phyloP scores from a whole-genome alignment of 2,888 invertebrate genomes.

The Pseudoips prasinana region DNA sequence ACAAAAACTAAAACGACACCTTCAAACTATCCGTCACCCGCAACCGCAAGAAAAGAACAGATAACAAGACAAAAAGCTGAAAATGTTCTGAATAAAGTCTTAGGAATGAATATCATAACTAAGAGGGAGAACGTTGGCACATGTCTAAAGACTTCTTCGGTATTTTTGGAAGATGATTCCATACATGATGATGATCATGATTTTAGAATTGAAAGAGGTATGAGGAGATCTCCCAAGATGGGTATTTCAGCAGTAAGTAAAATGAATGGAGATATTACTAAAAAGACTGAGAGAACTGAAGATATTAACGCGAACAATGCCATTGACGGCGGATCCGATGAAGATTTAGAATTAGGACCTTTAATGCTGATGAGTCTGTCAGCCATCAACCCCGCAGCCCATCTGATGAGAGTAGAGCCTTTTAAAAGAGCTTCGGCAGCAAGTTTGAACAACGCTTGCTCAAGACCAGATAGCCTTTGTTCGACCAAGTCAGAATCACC shows the following conservation, averaged over 20 bases:
- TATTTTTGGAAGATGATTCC: conserved; percentile 71
- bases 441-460: conserved; percentile 56
- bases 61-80: conserved; percentile 75
- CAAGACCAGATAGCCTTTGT: conserved; percentile 71
- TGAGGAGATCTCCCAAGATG: conserved; percentile 71
- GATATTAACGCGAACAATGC: conserved; percentile 60
- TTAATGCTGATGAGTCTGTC: conserved; percentile 86
- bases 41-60: conserved; percentile 66
- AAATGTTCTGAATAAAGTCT: conserved; percentile 71
- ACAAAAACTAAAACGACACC: conserved; percentile 57
- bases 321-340: conserved; percentile 69
- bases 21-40: conserved; percentile 62
- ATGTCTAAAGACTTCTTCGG: conserved; percentile 70
- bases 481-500: conserved; percentile 67
- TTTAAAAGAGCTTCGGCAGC: conserved; percentile 62
- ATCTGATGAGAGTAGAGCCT: conserved; percentile 82
- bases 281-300: conserved; percentile 64
- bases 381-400: conserved; percentile 83
- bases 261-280: conserved; percentile 75
- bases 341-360: conserved; percentile 84
- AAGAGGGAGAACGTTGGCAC: conserved; percentile 69
- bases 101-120: conserved; percentile 73
- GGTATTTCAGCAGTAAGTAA: conserved; percentile 73
- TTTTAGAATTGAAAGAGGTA: conserved; percentile 67
- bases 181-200: conserved; percentile 68